phyloP scores from a whole-genome alignment of 2,888 invertebrate genomes.

The Notodonta ziczac region DNA sequence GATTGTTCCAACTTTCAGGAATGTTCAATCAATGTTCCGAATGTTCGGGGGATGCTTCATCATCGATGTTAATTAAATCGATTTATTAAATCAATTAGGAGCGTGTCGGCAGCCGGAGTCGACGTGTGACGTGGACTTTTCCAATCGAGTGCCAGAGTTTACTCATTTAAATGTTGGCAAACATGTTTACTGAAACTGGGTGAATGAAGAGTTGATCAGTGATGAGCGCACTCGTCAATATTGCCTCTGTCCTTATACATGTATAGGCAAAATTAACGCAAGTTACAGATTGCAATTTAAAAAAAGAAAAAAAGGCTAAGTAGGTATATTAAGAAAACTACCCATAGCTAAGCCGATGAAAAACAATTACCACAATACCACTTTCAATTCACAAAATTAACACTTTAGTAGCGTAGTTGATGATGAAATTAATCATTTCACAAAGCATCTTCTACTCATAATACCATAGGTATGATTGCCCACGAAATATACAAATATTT shows the following conservation, averaged over 20 bases:
- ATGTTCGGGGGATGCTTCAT: constrained; percentile 40
- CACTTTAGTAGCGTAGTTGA: too few species aligned
- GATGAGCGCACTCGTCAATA: not conserved
- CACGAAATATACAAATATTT: not conserved
- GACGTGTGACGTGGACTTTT: constrained; percentile 38
- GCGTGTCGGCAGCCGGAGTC: constrained; percentile 26
- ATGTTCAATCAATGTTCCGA: constrained; percentile 50
- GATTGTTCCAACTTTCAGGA: constrained; percentile 42
- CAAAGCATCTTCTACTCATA: too few species aligned
- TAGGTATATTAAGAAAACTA: too few species aligned
- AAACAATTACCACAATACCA: too few species aligned
- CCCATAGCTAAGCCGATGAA: too few species aligned
- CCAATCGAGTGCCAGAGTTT: constrained; percentile 34
- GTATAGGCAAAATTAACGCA: not conserved
- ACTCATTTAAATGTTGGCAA: constrained; percentile 36
- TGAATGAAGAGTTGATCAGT: constrained; percentile 27
- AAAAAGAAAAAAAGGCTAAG: too few species aligned
- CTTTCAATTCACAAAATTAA: too few species aligned
- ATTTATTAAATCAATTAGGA: constrained; percentile 45
- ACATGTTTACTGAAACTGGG: constrained; percentile 33
- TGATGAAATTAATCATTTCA: too few species aligned
- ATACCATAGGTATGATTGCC: too few species aligned
- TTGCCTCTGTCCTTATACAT: not conserved
- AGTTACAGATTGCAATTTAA: too few species aligned
- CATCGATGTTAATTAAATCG: constrained; percentile 47